A percentile compares a stretch with the other conserved stretches of the same genome.
phyloP scores from a whole-genome alignment of 2,113 vertebrate genomes.

The Ascaphus truei region DNA sequence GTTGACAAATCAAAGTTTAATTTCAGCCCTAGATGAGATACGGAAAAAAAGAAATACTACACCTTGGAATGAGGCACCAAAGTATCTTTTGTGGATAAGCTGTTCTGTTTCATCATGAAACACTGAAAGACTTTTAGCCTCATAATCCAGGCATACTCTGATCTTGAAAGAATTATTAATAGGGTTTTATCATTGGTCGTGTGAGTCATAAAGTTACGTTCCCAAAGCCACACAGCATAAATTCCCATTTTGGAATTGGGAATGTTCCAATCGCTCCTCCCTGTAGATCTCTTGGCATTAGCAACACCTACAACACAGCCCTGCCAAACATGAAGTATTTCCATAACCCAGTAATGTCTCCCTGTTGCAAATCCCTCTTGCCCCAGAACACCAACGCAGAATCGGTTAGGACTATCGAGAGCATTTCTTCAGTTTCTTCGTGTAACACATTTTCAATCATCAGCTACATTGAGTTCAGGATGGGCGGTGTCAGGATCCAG shows the following conservation, averaged over 20 bases:
- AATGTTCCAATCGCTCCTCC: background rate
- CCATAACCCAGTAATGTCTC: background rate
- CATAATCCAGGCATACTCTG: background rate
- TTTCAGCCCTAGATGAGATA: background rate
- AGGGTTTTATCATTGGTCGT: background rate
- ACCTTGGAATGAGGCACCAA: background rate
- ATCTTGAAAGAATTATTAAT: background rate
- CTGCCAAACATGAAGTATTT: background rate
- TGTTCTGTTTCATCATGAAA: background rate
- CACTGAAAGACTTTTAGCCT: background rate
- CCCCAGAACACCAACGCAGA: background rate
- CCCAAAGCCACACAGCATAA: background rate
- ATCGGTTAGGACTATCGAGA: too few relatives aligned
- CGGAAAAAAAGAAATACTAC: background rate
- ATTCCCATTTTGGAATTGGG: background rate
- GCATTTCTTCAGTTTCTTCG: background rate
- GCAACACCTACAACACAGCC: background rate
- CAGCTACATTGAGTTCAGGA: background rate
- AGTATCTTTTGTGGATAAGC: background rate
- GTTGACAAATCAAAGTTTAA: background rate
- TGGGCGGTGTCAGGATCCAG: background rate
- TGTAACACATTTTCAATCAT: background rate
- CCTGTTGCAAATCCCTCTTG: background rate
- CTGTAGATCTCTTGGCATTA: background rate
- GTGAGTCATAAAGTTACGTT: background rate